phyloP scores from a whole-genome alignment of 1,140 invertebrate species.

The Eupristina koningsbergeri region DNA sequence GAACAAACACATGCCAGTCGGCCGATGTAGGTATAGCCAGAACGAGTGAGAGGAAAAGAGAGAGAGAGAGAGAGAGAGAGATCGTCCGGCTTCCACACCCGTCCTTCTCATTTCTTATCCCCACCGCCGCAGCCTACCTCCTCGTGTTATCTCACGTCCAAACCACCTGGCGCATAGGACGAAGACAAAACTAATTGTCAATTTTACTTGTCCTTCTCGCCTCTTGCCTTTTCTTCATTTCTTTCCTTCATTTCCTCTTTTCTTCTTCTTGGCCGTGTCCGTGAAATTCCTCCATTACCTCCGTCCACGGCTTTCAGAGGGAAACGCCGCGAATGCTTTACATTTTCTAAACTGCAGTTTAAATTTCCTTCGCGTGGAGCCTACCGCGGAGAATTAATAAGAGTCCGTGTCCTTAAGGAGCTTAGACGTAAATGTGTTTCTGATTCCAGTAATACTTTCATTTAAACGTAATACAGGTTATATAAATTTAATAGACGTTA shows the following conservation, averaged over 20 bases:
- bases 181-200: constrained; percentile 61
- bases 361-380: constrained; percentile 10
- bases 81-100: constrained; percentile 3
- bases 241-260: background rate
- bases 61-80: constrained; percentile 2
- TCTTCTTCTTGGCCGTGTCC: background rate
- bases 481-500: constrained; percentile 19
- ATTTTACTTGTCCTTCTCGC: constrained; percentile 48
- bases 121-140: constrained; percentile 29
- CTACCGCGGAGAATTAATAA: constrained; percentile 19
- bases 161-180: constrained; percentile 62
- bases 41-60: background rate
- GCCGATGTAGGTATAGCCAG: background rate
- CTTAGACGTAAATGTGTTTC: background rate
- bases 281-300: background rate
- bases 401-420: background rate
- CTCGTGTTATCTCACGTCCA: constrained; percentile 59
- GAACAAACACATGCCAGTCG: background rate
- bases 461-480: background rate
- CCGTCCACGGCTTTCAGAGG: background rate
- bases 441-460: background rate
- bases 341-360: constrained; percentile 36
- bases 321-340: constrained; percentile 35
- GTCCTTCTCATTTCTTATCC: constrained; percentile 24
- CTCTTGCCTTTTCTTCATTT: background rate